A percentile compares a stretch with the other conserved stretches of the same genome.
Evolutionary conservation across 2,113 vertebrate genomes (phyloP).

Genomic region (Podilymbus podiceps): DNA sequence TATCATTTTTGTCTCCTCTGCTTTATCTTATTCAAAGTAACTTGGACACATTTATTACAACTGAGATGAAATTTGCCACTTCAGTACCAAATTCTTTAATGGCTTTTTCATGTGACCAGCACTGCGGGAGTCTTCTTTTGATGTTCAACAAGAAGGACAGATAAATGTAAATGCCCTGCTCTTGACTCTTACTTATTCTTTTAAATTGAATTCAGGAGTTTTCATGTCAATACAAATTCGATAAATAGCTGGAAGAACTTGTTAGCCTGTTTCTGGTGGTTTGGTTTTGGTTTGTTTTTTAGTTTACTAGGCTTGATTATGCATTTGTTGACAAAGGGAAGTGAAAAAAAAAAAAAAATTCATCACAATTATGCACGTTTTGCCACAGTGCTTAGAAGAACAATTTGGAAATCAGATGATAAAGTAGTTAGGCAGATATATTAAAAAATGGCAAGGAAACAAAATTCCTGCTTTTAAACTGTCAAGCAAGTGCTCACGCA

Average conservation of each 20-base stretch:
- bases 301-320: neutral
- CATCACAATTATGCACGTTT: constrained; percentile 18
- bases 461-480: neutral
- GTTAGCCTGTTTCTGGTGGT: constrained; percentile 10
- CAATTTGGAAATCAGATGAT: constrained; percentile 29
- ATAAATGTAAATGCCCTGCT: neutral
- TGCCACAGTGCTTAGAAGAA: constrained; percentile 24
- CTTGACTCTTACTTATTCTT: constrained; percentile 9
- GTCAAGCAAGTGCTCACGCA: neutral
- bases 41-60: neutral
- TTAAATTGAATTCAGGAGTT: constrained; percentile 29
- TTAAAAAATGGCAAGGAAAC: neutral
- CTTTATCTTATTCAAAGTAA: neutral
- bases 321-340: constrained; percentile 30
- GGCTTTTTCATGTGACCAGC: constrained; percentile 16
- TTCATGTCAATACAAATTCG: constrained; percentile 50
- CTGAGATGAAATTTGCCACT: neutral
- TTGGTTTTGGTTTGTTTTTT: neutral
- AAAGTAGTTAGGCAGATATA: neutral
- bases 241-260: constrained; percentile 40
- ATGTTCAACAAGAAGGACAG: neutral
- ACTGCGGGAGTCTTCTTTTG: neutral
- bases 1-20: neutral
- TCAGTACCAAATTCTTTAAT: neutral
- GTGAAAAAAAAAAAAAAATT: constrained; percentile 31